Conservation (phyloP, 2,888 invertebrate species). For the Nemapogon koenigi region DNA sequence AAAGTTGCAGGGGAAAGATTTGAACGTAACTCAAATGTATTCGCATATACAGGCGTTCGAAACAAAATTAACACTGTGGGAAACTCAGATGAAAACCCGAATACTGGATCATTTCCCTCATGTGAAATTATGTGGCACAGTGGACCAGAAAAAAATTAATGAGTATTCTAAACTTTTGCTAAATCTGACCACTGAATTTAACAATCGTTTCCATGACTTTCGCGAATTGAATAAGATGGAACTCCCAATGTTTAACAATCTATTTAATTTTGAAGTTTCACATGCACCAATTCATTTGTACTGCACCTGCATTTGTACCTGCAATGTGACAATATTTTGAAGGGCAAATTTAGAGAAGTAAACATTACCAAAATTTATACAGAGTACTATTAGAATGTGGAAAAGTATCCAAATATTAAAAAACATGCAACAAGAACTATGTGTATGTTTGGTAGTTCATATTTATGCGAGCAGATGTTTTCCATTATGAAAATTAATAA, state of each 20-base stretch:
- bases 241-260: constrained; percentile 14
- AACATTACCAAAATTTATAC: constrained; percentile 13
- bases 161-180: constrained; percentile 2
- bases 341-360: constrained; percentile 11
- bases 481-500: constrained; percentile 13
- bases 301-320: constrained; percentile 13
- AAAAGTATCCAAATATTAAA: constrained; percentile 15
- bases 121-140: constrained; percentile 1
- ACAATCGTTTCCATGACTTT: constrained; percentile 12
- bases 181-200: constrained; percentile 10
- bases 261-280: constrained; percentile 15
- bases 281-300: constrained; percentile 14
- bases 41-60: constrained; percentile 10
- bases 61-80: constrained; percentile 8
- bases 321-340: constrained; percentile 12
- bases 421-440: constrained; percentile 15
- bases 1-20: constrained; percentile 5
- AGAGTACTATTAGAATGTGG: constrained; percentile 8
- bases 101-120: constrained; percentile 11
- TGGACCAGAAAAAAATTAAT: not conserved
- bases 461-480: constrained; percentile 16
- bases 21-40: constrained; percentile 13
- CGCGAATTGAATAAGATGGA: constrained; percentile 13
- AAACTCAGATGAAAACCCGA: constrained; percentile 9
- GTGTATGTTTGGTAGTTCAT: constrained; percentile 14